Percentiles rank a stretch among this genome's conserved stretches.
Conservation (phyloP, 2,888 invertebrate genomes). For the Eristalis intricaria region DNA sequence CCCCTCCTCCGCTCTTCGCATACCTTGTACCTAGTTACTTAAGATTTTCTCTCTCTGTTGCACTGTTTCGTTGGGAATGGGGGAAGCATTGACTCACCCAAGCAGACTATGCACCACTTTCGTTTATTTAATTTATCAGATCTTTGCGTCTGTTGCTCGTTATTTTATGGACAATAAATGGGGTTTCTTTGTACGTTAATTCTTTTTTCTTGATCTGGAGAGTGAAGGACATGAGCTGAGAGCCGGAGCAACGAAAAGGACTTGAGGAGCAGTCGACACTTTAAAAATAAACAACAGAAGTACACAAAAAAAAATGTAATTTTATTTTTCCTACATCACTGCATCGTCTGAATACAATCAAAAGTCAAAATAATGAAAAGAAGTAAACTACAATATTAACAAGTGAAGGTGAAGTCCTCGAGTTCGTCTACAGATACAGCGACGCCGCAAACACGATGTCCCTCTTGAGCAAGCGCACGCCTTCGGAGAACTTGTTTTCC, state of each 20-base stretch:
- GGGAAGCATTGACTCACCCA: not conserved
- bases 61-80: not conserved
- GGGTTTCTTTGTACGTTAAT: not conserved
- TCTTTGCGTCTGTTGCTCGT: not conserved
- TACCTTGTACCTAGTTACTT: slow-evolving; percentile 29
- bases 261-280: too few species aligned
- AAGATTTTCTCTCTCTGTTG: slow-evolving; percentile 6
- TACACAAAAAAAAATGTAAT: not conserved
- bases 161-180: slow-evolving; percentile 24
- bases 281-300: not conserved
- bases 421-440: slow-evolving; percentile 88
- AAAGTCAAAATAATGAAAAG: slow-evolving; percentile 11
- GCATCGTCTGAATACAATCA: slow-evolving; percentile 10
- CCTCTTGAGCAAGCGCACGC: slow-evolving; percentile 94
- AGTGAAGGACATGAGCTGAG: too few species aligned
- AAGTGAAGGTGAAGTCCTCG: not conserved
- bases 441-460: slow-evolving; percentile 99
- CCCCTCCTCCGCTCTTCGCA: not conserved
- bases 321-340: slow-evolving; percentile 11
- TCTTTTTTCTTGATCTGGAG: not conserved
- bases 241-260: not conserved
- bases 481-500: slow-evolving; percentile 97
- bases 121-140: slow-evolving; percentile 31
- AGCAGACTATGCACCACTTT: not conserved
- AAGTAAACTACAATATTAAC: slow-evolving; percentile 28